Percentiles rank a stretch among this genome's conserved stretches.
phyloP scores from a whole-genome alignment of 1,140 invertebrate genomes.

The Bemisia tabaci region DNA sequence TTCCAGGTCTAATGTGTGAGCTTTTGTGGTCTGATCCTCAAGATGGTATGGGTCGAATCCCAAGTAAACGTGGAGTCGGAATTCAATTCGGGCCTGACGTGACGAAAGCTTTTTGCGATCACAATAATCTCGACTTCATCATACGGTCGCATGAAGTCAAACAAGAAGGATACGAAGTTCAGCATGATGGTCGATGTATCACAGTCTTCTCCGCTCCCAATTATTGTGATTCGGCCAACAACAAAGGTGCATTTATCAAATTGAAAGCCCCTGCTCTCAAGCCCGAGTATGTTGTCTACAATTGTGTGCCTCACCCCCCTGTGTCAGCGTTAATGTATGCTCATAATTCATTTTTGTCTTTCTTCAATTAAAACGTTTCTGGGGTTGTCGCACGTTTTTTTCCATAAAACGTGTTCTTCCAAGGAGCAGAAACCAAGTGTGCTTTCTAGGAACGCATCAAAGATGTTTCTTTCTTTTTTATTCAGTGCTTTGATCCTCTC shows the following conservation, averaged over 20 bases:
- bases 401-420: no score
- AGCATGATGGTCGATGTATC: conserved; percentile 87
- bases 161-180: conserved; percentile 86
- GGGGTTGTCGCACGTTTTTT: no score
- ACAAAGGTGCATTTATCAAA: conserved; percentile 94
- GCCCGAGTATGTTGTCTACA: conserved; percentile 46
- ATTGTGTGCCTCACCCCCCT: neutral
- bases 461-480: no score
- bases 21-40: conserved; percentile 98
- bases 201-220: conserved; percentile 97
- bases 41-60: conserved; percentile 63
- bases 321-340: neutral
- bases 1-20: conserved; percentile 83
- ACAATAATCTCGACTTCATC: conserved; percentile 84
- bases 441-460: no score
- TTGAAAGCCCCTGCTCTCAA: conserved; percentile 80
- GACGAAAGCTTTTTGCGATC: conserved; percentile 68
- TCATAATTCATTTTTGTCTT: neutral
- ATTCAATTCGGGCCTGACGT: conserved; percentile 98
- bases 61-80: conserved; percentile 93
- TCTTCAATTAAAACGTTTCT: neutral
- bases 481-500: no score
- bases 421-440: no score
- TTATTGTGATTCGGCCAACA: conserved; percentile 99
- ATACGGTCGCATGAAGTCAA: conserved; percentile 98